Conservation (phyloP, 1,140 invertebrate genomes). For the Drosophila azteca region DNA sequence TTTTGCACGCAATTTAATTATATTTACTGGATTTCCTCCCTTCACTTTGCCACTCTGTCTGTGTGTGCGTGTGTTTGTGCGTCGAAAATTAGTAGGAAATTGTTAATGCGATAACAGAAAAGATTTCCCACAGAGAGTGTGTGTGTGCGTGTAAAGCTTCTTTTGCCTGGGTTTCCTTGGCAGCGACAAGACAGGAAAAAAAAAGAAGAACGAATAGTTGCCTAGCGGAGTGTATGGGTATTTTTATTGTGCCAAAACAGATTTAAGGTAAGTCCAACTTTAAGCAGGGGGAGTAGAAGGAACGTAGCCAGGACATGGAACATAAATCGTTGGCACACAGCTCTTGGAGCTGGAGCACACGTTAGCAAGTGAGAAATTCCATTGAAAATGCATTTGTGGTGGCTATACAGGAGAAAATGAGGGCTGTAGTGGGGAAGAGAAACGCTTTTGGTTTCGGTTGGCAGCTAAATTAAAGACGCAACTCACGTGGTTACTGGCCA, state of each 20-base stretch:
- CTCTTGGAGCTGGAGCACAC: constrained; percentile 17
- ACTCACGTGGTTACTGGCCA: constrained; percentile 51
- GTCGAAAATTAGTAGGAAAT: constrained; percentile 74
- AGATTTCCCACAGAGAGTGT: constrained; percentile 50
- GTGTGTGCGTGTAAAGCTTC: constrained; percentile 33
- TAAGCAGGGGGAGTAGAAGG: constrained; percentile 9
- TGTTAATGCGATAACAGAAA: constrained; percentile 79
- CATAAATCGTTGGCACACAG: constrained; percentile 63
- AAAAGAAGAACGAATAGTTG: constrained; percentile 8
- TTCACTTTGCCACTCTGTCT: constrained; percentile 4
- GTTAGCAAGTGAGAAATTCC: constrained; percentile 68
- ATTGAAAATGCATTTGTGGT: constrained; percentile 79
- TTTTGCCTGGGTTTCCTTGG: constrained; percentile 39
- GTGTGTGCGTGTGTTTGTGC: constrained; percentile 16
- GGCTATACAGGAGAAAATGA: neutral
- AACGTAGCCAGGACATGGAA: constrained; percentile 35
- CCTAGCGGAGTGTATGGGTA: constrained; percentile 22
- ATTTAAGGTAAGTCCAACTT: constrained; percentile 59
- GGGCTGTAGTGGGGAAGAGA: neutral
- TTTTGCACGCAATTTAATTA: constrained; percentile 80
- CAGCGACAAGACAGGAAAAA: constrained; percentile 20
- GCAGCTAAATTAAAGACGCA: constrained; percentile 78
- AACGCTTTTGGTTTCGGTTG: constrained; percentile 33
- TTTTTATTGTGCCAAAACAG: constrained; percentile 62
- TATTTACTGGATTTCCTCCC: constrained; percentile 53